A percentile compares a stretch with the other conserved stretches of the same genome.
Evolutionary conservation across 35 echinoderm and acorn worm species (phyloP).

Genomic region (Ophioderma brevispina): DNA sequence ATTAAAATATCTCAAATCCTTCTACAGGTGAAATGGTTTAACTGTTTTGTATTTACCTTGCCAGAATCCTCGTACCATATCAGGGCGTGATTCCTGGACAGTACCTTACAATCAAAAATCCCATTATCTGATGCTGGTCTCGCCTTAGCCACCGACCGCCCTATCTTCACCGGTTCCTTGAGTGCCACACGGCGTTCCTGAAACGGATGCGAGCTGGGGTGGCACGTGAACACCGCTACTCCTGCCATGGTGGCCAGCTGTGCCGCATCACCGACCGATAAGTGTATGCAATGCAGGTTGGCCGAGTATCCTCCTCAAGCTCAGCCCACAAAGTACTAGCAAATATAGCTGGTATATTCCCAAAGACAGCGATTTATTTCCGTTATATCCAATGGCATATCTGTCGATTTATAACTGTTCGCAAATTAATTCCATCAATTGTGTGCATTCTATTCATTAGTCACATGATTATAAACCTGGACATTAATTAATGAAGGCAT

Average conservation of each 20-base stretch:
- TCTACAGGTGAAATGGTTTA: no score
- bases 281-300: not conserved
- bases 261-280: slow-evolving; percentile 27
- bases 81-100: slow-evolving; percentile 94
- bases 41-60: slow-evolving; percentile 90
- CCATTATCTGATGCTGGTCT: slow-evolving; percentile 82
- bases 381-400: no score
- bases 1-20: no score
- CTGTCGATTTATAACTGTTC: no score
- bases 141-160: slow-evolving; percentile 90
- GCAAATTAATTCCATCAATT: no score
- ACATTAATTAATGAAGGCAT: no score
- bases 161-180: slow-evolving; percentile 95
- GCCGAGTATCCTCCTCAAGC: no score
- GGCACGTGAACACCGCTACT: slow-evolving; percentile 89
- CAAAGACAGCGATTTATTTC: no score
- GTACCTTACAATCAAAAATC: slow-evolving; percentile 99
- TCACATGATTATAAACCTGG: no score
- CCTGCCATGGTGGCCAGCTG: slow-evolving; percentile 76
- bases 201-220: slow-evolving; percentile 95
- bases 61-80: slow-evolving; percentile 82
- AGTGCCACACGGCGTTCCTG: slow-evolving; percentile 81
- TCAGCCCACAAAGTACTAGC: no score
- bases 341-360: no score
- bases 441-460: no score